These are phyloP conservation scores for Zenarchopterus dispar DNA, from an alignment of 2,797 vertebrate species.

Conservation along the genomic window DNA sequence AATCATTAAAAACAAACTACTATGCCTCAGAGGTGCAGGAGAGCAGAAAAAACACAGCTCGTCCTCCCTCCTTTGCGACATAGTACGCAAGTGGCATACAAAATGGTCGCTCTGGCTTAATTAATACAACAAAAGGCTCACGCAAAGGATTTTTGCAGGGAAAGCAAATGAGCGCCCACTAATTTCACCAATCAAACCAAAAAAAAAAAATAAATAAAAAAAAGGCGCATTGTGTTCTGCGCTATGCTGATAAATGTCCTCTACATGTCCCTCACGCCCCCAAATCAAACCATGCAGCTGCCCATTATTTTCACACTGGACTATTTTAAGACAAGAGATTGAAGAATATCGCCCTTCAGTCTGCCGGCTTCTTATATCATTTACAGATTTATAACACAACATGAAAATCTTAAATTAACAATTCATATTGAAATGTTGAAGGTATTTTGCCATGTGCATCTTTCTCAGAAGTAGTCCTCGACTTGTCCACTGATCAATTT, in stretches of 20 bases:
- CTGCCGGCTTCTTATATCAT: neutral
- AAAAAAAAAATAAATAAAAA: neutral
- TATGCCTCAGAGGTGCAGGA: conserved; percentile 36
- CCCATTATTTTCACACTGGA: conserved; percentile 51
- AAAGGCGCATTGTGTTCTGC: conserved; percentile 74
- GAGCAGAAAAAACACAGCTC: conserved; percentile 54
- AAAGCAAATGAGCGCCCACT: conserved; percentile 80
- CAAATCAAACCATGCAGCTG: conserved; percentile 53
- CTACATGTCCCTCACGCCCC: conserved; percentile 58
- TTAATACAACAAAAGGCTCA: conserved; percentile 76
- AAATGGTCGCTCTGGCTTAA: conserved; percentile 65
- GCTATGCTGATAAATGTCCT: conserved; percentile 75
- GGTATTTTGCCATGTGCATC: neutral
- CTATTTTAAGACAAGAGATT: conserved; percentile 43
- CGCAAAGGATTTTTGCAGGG: conserved; percentile 72
- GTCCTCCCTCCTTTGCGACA: conserved; percentile 39
- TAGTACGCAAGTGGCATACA: conserved; percentile 56
- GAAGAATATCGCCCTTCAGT: conserved; percentile 16
- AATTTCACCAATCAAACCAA: conserved; percentile 78
- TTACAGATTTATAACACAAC: conserved; percentile 3
- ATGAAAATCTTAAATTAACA: neutral
- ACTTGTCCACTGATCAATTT: conserved; percentile 42
- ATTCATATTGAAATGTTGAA: neutral
- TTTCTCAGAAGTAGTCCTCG: neutral
- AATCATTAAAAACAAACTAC: conserved; percentile 39